Percentiles rank a stretch among this genome's conserved stretches.
phyloP scores from a whole-genome alignment of 2,888 invertebrate species.

The Crepidodera aurea region DNA sequence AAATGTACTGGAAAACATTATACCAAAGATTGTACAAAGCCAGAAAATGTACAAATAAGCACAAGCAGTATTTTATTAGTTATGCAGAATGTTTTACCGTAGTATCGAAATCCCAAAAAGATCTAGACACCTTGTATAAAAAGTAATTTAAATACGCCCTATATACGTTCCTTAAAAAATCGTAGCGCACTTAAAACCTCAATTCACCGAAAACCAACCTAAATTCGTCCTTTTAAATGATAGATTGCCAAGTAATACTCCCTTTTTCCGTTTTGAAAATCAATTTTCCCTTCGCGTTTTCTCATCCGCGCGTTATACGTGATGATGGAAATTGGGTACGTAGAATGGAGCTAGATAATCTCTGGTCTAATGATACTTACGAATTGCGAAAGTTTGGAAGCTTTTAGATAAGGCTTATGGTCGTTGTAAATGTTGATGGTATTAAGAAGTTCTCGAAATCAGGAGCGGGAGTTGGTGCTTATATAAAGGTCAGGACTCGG shows the following conservation, averaged over 20 bases:
- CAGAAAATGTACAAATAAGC: too few relatives aligned
- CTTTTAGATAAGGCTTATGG: constrained; percentile 33
- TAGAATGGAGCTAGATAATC: constrained; percentile 22
- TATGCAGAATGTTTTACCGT: too few relatives aligned
- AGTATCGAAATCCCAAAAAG: too few relatives aligned
- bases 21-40: too few relatives aligned
- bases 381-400: constrained; percentile 31
- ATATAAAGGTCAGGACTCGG: neutral
- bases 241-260: neutral
- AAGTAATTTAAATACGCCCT: neutral
- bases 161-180: neutral
- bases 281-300: constrained; percentile 5
- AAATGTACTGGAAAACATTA: too few relatives aligned
- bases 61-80: too few relatives aligned
- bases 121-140: too few relatives aligned
- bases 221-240: neutral
- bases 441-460: constrained; percentile 17
- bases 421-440: constrained; percentile 22
- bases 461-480: neutral
- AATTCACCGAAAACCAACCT: neutral
- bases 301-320: neutral
- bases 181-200: neutral
- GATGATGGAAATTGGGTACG: constrained; percentile 9
- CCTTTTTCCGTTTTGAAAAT: neutral
- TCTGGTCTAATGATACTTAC: constrained; percentile 23